Evolutionary conservation across 2,113 vertebrate genomes (phyloP), one percentile per base, ranked within the genome.

Genomic region (Eupsittula cactorum): DNA sequence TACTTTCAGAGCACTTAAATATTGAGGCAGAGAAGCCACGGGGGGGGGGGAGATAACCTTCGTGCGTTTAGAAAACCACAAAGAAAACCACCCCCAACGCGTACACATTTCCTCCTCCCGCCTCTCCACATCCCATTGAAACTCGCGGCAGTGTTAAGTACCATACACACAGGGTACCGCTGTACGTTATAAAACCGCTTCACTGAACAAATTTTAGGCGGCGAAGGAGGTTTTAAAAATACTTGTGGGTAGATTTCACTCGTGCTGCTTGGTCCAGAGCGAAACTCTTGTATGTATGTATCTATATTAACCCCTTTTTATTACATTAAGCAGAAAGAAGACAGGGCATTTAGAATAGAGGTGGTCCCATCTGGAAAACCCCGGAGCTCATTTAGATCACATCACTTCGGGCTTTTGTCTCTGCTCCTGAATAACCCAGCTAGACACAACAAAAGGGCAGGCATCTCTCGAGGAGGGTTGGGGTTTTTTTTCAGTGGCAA

Each of bases 311-410:
- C 41, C 28, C 9, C 15, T 3, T 16, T 81, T 75, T 74, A 44
- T 91, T 81, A 83, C 92, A 95, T 53, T 63, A 91, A 88, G 92
- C 92, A 91, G 96, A 95, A 97, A 98, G 37, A 31, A 39, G 44
- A 89, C 46, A 82, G 37, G 73, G 88, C 93, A 76, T 93, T 94
- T 93, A 57, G 77, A 95, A 97, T 94, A 93, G 97, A 98, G 95
- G 95, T 98, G 98, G 99, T 98, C 99, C 99, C 99, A 99, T 99
- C 99, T 99, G 99, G 98, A 98, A 97, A 98, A 97, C 95, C 98
- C 97, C 96, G 95, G 98, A 98, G 97, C 98, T 98, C 98, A 99
- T 99, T 99, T 99, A 98, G 98, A 98, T 98, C 98, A 98, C 98
- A 98, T 98, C 98, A 98, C 98, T 98, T 97, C 96, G 98, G 96